Evolutionary conservation across 2,888 invertebrate genomes (phyloP).

Genomic region (Pyrrhosoma nymphula): DNA sequence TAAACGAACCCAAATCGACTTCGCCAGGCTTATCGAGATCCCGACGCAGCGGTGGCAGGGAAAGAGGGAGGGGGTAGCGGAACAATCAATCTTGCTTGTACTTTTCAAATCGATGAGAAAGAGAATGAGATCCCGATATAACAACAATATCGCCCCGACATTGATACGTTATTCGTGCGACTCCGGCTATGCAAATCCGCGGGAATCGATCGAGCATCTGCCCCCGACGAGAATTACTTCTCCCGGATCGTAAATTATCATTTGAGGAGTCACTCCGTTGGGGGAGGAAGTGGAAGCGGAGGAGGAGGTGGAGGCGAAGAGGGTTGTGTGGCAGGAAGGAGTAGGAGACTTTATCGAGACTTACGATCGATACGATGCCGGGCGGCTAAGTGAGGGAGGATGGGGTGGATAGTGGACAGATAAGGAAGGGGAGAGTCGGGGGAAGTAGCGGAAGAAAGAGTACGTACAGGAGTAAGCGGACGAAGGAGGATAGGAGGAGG

Average conservation of each 20-base stretch:
- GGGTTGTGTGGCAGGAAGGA: not conserved
- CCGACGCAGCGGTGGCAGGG: not conserved
- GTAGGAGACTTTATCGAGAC: conserved; percentile 17
- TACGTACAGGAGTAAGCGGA: too few species aligned
- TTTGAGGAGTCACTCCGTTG: conserved; percentile 3
- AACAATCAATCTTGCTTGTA: not conserved
- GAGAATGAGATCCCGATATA: not conserved
- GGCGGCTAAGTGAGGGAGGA: not conserved
- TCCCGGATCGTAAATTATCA: conserved; percentile 33
- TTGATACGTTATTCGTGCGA: conserved; percentile 20
- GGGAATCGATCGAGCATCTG: not conserved
- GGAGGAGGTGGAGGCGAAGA: not conserved
- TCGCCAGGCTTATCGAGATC: not conserved
- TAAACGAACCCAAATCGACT: not conserved
- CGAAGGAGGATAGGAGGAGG: not conserved
- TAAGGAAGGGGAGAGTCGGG: not conserved
- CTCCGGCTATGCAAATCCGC: conserved; percentile 16
- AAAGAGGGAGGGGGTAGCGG: not conserved
- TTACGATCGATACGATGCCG: conserved; percentile 8
- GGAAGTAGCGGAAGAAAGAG: too few species aligned
- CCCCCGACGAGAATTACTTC: not conserved
- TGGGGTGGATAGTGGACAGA: not conserved
- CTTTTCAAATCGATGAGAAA: not conserved
- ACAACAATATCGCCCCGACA: conserved; percentile 1
- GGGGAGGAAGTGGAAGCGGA: not conserved